These are phyloP conservation scores for Listronotus bonariensis DNA, from an alignment of 1,140 invertebrate species.

Conservation along the genomic window DNA sequence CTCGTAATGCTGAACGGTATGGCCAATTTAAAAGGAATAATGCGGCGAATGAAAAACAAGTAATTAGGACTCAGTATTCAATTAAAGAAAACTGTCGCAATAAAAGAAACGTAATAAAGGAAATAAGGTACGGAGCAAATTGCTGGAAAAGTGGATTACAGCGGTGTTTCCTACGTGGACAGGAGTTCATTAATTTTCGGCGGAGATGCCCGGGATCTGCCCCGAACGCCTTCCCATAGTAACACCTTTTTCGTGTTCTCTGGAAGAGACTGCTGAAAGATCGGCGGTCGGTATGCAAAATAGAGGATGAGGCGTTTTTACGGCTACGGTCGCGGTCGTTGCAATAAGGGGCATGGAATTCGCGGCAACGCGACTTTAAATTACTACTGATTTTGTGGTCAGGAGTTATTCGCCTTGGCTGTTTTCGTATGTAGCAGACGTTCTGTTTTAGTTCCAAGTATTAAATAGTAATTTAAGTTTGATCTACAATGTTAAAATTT, in stretches of 20 bases:
- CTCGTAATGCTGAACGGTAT: too few relatives aligned
- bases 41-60: neutral
- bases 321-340: slow-evolving; percentile 10
- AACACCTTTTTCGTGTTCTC: slow-evolving; percentile 52
- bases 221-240: slow-evolving; percentile 32
- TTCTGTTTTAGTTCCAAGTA: too few relatives aligned
- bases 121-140: slow-evolving; percentile 44
- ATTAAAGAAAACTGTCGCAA: slow-evolving; percentile 34
- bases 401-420: neutral
- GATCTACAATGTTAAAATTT: too few relatives aligned
- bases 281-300: slow-evolving; percentile 41
- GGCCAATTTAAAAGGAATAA: too few relatives aligned
- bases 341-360: slow-evolving; percentile 2
- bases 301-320: slow-evolving; percentile 39
- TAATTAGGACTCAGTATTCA: slow-evolving; percentile 27
- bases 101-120: slow-evolving; percentile 34
- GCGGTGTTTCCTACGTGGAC: slow-evolving; percentile 50
- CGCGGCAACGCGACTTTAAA: slow-evolving; percentile 30
- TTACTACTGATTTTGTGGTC: slow-evolving; percentile 26
- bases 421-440: too few relatives aligned
- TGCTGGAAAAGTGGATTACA: slow-evolving; percentile 52
- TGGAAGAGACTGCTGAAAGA: slow-evolving; percentile 45
- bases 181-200: slow-evolving; percentile 51
- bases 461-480: too few relatives aligned
- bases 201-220: slow-evolving; percentile 20